Percentiles rank a stretch among this genome's conserved stretches.
phyloP scores from a whole-genome alignment of 2,797 vertebrate genomes.

The Delichon dasypus region DNA sequence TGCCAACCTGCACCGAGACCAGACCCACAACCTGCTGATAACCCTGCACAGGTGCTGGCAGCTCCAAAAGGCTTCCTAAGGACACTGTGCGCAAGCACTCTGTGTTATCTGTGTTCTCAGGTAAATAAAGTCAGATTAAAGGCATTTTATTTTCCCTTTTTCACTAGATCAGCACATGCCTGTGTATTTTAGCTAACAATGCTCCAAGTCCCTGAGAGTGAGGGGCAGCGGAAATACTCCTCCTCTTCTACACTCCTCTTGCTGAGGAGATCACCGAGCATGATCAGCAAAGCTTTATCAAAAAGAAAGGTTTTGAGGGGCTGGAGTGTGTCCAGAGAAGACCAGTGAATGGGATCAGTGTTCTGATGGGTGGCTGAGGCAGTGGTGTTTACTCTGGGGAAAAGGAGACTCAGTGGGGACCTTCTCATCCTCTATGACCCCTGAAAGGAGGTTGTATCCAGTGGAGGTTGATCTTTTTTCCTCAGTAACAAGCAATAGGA shows the following conservation, averaged over 20 bases:
- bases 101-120: not conserved
- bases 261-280: not conserved
- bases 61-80: not conserved
- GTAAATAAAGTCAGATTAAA: not conserved
- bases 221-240: not conserved
- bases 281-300: not conserved
- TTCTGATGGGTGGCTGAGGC: not conserved
- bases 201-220: not conserved
- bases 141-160: not conserved
- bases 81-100: accelerated
- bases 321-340: not conserved
- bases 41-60: not conserved
- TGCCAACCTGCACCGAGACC: not conserved
- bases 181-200: not conserved
- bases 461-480: not conserved
- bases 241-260: not conserved
- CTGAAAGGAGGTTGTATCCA: not conserved
- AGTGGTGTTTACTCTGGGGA: not conserved
- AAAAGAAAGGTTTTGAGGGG: not conserved
- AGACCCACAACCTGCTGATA: not conserved
- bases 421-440: accelerated
- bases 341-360: not conserved
- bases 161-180: not conserved
- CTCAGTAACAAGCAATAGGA: not conserved
- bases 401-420: not conserved